Conservation (phyloP, 2,797 vertebrate genomes). For the Pseudochaenichthys georgianus region DNA sequence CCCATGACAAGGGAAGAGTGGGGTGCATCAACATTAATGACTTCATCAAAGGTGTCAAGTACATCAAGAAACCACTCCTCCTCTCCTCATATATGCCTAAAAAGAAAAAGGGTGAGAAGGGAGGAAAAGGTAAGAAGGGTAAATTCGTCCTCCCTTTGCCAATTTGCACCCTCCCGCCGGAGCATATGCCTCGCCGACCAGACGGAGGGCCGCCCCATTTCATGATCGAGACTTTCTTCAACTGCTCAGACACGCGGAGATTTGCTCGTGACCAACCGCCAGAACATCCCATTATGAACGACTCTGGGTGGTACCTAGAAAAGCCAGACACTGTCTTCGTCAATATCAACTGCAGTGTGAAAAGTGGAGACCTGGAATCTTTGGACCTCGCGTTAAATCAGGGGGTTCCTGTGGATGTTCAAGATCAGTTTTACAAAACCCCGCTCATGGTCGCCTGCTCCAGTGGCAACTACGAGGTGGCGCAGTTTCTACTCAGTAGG, state of each 20-base stretch:
- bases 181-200: slow-evolving; percentile 54
- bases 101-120: slow-evolving; percentile 86
- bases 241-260: slow-evolving; percentile 73
- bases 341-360: slow-evolving; percentile 89
- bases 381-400: slow-evolving; percentile 89
- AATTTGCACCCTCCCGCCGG: slow-evolving; percentile 85
- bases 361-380: slow-evolving; percentile 88
- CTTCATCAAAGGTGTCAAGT: slow-evolving; percentile 91
- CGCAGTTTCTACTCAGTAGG: slow-evolving; percentile 87
- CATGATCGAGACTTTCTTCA: slow-evolving; percentile 88
- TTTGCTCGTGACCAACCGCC: slow-evolving; percentile 85
- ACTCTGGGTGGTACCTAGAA: slow-evolving; percentile 91
- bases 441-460: slow-evolving; percentile 92
- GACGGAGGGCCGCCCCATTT: slow-evolving; percentile 88
- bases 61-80: slow-evolving; percentile 88
- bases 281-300: slow-evolving; percentile 89
- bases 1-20: slow-evolving; percentile 77
- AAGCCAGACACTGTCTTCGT: slow-evolving; percentile 83
- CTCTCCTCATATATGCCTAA: slow-evolving; percentile 85
- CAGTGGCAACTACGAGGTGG: slow-evolving; percentile 86
- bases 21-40: slow-evolving; percentile 83
- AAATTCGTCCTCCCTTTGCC: slow-evolving; percentile 85
- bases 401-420: slow-evolving; percentile 89
- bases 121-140: slow-evolving; percentile 78
- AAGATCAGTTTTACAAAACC: slow-evolving; percentile 92